Conservation (phyloP, 2,113 vertebrate genomes). For the Engraulis encrasicolus region DNA sequence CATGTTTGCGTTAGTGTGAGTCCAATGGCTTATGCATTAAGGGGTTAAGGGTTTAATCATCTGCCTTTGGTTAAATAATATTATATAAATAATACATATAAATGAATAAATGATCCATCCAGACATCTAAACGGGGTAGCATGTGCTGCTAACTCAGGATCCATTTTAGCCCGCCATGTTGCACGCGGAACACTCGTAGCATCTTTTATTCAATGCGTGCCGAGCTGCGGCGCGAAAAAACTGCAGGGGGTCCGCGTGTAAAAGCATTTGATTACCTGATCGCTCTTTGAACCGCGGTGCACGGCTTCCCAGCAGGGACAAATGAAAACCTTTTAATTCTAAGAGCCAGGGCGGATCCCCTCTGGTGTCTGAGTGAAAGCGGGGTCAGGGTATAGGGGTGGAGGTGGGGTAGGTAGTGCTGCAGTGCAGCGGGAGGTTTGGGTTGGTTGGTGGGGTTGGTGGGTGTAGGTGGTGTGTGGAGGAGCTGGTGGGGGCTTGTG, state of each 20-base stretch:
- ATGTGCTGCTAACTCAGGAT: background rate
- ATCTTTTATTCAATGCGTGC: background rate
- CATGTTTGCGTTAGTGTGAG: too few relatives aligned
- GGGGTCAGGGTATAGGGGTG: background rate
- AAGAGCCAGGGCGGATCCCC: background rate
- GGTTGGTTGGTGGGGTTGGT: background rate
- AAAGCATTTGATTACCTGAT: slow-evolving; percentile 17
- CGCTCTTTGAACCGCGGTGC: background rate
- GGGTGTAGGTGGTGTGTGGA: background rate
- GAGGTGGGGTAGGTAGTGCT: background rate
- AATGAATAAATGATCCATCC: too few relatives aligned
- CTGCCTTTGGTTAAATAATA: too few relatives aligned
- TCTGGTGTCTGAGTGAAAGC: background rate
- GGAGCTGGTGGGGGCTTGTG: background rate
- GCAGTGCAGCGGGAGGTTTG: background rate
- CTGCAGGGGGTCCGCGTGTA: background rate
- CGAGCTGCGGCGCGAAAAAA: background rate
- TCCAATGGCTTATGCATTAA: too few relatives aligned
- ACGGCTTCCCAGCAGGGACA: background rate
- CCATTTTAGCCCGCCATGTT: background rate
- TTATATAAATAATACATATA: too few relatives aligned
- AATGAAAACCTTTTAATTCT: slow-evolving; percentile 1
- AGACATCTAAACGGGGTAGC: background rate
- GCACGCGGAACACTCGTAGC: background rate
- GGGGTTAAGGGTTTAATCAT: too few relatives aligned